Base-by-base conservation (phyloP, 2,797 vertebrate species). In the Falco cherrug region DNA sequence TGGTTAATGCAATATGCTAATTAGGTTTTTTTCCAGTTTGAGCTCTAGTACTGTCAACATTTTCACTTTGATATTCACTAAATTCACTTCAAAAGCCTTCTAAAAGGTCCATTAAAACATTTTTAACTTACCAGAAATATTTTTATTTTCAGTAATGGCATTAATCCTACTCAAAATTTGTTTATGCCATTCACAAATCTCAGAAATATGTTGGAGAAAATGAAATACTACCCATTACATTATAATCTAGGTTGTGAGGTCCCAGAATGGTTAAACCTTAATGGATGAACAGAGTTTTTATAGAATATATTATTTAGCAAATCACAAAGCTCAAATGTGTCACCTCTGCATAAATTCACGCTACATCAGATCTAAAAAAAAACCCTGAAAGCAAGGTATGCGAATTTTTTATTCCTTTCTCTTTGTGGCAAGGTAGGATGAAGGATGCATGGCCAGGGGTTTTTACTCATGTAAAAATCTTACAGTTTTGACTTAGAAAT, bases 1-100 rank as follows among this genome's bases (percentile, higher is more conserved):
- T 97, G 84, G 97, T 97, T 96, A 96, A 89, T 84, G 12, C 41
- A 90, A 89, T 74, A 25, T 60, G 51, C 54, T 92, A 53, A 91
- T 97, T 84, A 87, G 10, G 43, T 60, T 92, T 94, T 97, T 96
- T 90, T 64, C 43, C 43, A 90, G 1, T 84, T 95, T 81, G 8
- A 54, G 26, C 45, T 95, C 60, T 47, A 61, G 54, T 35, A 84
- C 48, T 96, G 71, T 89, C 61, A 96, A 89, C 60, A 94, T 54
- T 91, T 54, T 84, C 14, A 37, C 77, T 96, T 89, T 95, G 80
- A 85, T 95, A 74, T 89, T 94, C 48, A 82, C 59, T 90, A 93
- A 96, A 94, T 90, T 96, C 35, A 76, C 48, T 97, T 97, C 75
- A 95, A 97, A 96, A 68, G 16, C 6, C 41, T 61, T 95, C n/a